phyloP scores from a whole-genome alignment of 2,113 vertebrate genomes.

The Marcusenius ussheri region DNA sequence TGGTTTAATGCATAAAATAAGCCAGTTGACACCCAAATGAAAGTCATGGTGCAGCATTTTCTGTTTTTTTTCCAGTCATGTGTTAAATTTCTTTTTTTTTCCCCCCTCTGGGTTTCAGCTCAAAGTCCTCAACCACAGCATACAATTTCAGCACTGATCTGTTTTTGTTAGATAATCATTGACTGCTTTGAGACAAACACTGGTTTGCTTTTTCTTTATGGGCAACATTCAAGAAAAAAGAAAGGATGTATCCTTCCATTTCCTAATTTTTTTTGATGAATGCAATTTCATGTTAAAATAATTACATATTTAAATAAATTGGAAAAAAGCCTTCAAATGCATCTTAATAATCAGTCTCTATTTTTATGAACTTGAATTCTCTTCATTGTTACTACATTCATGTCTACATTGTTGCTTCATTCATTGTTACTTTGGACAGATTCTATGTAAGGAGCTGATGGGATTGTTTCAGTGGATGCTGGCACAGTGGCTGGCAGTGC shows the following conservation, averaged over 20 bases:
- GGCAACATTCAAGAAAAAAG: not conserved
- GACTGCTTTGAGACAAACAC: not conserved
- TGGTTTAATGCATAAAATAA: not conserved
- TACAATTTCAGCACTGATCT: not conserved
- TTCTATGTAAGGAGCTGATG: not conserved
- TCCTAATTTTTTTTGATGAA: not conserved
- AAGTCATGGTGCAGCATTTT: not conserved
- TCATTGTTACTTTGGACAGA: not conserved
- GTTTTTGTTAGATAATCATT: not conserved
- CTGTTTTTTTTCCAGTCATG: not conserved
- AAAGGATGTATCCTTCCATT: no score
- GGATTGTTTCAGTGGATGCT: not conserved
- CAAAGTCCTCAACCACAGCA: not conserved
- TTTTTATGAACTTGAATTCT: not conserved
- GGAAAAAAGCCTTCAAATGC: not conserved
- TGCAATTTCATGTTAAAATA: not conserved
- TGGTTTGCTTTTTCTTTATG: not conserved
- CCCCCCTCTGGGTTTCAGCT: not conserved
- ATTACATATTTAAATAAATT: not conserved
- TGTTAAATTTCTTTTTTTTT: not conserved
- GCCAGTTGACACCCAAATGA: not conserved
- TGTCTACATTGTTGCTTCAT: no score
- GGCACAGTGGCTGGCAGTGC: not conserved
- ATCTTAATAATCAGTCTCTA: not conserved
- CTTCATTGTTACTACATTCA: not conserved